Evolutionary conservation across 2,797 vertebrate genomes (phyloP).

Genomic region (Acanthurus tractus): DNA sequence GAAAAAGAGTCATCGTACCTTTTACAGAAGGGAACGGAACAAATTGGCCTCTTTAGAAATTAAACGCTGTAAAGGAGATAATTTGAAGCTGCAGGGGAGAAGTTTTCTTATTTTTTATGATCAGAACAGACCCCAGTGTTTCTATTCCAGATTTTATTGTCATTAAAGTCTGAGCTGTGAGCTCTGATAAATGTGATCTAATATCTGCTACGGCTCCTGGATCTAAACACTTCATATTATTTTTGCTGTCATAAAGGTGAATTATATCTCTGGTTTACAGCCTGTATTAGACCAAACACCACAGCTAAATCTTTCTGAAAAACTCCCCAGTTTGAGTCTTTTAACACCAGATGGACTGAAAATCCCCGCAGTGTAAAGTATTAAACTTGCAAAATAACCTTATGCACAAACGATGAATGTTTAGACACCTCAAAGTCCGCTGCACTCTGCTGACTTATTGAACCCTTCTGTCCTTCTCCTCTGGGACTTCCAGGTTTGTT

Average conservation of each 20-base stretch:
- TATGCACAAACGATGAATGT: too few species aligned
- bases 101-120: neutral
- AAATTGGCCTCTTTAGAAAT: conserved; percentile 25
- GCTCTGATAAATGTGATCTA: conserved; percentile 18
- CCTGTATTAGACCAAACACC: neutral
- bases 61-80: conserved; percentile 13
- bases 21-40: conserved; percentile 1
- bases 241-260: neutral
- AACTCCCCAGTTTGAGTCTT: neutral
- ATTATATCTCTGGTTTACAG: conserved; percentile 12
- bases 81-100: conserved; percentile 14
- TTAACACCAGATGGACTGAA: neutral
- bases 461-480: conserved; percentile 10
- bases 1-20: neutral
- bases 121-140: neutral
- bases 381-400: neutral
- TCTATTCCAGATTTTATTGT: neutral
- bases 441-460: conserved; percentile 19
- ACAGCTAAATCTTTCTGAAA: neutral
- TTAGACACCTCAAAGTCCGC: neutral
- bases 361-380: neutral
- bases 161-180: neutral
- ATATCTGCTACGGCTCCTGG: conserved; percentile 18
- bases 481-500: conserved; percentile 28
- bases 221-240: conserved; percentile 7